Base-by-base conservation (phyloP, 2,888 invertebrate genomes). In the Drosophila sordidula region DNA sequence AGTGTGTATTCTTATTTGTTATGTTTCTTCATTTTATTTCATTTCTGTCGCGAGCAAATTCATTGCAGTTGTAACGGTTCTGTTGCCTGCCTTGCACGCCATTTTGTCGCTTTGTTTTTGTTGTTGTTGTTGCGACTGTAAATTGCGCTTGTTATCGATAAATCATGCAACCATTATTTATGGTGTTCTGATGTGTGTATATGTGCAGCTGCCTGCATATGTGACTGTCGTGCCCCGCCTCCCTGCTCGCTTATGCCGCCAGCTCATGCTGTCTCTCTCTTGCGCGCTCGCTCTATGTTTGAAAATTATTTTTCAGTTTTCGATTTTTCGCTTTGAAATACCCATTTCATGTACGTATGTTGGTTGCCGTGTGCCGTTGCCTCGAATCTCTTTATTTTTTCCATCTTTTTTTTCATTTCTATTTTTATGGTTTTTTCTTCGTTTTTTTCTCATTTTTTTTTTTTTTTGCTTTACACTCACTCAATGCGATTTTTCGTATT, bases 111-210 rank as follows among this genome's bases (percentile, higher is more conserved):
- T 45, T 77, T 77, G 78, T 82, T 87, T 72, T 77, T 79, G 68
- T 67, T 73, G 65, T 64, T 73, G 77, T 78, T 82, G 84, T 77
- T 85, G 70, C 70, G 80, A 87, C 89, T 89, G 90, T 89, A 89
- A 90, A 91, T 91, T 90, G 90, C 90, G 90, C 90, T 91, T 90
- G 90, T 90, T 90, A 90, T 90, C 90, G 90, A 90, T 91, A 90
- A 90, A 90, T 91, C 90, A 90, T 91, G 90, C 87, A 90, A 90
- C 89, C 89, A 91, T 91, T 90, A 90, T 90, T 90, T 89, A 90
- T 91, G 83, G 89, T 90, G 87, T 80, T 75, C 84, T 74, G 83
- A 64, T 87, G 74, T 72, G 65, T 78, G 59, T 49, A 26, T 39
- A 22, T 58, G 68, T 65, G 59, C 85, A 87, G 70, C 68, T 70